Conservation (phyloP, 2,797 vertebrate species). For the Falco biarmicus region DNA sequence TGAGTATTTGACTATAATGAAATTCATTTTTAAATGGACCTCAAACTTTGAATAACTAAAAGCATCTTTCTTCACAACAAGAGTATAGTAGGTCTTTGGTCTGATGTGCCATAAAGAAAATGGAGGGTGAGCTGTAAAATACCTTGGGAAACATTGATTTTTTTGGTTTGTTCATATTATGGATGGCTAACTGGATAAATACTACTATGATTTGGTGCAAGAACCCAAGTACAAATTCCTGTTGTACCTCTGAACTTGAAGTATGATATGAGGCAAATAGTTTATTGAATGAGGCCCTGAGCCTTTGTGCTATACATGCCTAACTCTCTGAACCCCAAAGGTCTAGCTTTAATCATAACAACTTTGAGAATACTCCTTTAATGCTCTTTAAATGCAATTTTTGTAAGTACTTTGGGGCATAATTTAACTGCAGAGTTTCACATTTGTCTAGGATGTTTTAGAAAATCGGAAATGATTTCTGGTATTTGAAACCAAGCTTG, state of each 20-base stretch:
- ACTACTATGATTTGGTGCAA: not conserved
- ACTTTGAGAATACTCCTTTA: not conserved
- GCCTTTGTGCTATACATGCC: not conserved
- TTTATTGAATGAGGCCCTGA: not conserved
- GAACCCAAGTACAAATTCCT: not conserved
- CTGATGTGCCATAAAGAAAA: not conserved
- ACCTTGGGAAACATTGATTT: not conserved
- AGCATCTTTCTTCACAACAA: not conserved
- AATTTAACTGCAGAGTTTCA: not conserved
- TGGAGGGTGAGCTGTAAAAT: not conserved
- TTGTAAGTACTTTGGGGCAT: not conserved
- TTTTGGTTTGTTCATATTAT: not conserved
- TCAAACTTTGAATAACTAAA: constrained; percentile 21
- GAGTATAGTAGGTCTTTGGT: not conserved
- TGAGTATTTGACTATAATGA: not conserved
- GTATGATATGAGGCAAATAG: not conserved
- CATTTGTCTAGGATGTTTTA: constrained; percentile 14
- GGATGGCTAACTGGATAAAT: not conserved
- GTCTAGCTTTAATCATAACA: not conserved
- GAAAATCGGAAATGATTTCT: constrained; percentile 27
- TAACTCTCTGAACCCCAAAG: not conserved
- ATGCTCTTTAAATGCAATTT: constrained; percentile 17
- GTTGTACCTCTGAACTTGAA: not conserved
- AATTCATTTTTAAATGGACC: not conserved
- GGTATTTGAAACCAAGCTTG: constrained; percentile 51